Percentiles rank a stretch among this genome's conserved stretches.
Conservation (phyloP, 2,797 vertebrate species). For the Falco columbarius region DNA sequence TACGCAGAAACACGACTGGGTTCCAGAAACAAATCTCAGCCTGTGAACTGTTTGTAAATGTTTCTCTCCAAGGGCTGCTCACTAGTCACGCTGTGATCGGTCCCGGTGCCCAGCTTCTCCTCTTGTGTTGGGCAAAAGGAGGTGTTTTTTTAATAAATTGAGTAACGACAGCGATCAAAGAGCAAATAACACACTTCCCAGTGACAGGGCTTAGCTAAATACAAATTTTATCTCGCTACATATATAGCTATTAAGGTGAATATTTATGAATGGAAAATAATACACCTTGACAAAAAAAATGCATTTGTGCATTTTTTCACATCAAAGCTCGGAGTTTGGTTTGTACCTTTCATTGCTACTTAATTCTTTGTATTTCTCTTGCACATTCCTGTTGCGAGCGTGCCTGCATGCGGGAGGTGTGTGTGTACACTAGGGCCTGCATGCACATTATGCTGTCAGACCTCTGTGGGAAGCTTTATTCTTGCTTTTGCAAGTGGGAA, state of each 20-base stretch:
- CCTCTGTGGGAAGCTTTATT: slow-evolving; percentile 33
- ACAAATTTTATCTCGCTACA: slow-evolving; percentile 6
- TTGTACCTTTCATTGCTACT: slow-evolving; percentile 1
- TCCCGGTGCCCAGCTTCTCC: neutral
- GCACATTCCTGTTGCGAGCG: neutral
- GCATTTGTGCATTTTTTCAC: neutral
- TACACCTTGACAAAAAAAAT: neutral
- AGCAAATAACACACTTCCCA: neutral
- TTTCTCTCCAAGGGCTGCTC: neutral
- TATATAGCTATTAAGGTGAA: slow-evolving; percentile 47
- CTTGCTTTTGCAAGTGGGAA: slow-evolving; percentile 34
- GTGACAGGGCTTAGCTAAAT: slow-evolving; percentile 57
- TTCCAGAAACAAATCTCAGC: slow-evolving; percentile 5
- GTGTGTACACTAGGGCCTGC: neutral
- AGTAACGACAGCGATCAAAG: neutral
- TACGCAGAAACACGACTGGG: neutral
- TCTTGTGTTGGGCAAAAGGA: neutral
- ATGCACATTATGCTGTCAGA: slow-evolving; percentile 39
- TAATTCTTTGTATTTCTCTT: slow-evolving; percentile 8
- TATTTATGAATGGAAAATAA: slow-evolving; percentile 54
- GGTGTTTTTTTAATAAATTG: neutral
- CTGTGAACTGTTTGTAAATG: neutral
- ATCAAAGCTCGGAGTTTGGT: neutral
- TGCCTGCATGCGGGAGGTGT: neutral
- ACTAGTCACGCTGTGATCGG: neutral